Evolutionary conservation across 2,888 invertebrate species (phyloP).

Genomic region (Apeira syringaria): DNA sequence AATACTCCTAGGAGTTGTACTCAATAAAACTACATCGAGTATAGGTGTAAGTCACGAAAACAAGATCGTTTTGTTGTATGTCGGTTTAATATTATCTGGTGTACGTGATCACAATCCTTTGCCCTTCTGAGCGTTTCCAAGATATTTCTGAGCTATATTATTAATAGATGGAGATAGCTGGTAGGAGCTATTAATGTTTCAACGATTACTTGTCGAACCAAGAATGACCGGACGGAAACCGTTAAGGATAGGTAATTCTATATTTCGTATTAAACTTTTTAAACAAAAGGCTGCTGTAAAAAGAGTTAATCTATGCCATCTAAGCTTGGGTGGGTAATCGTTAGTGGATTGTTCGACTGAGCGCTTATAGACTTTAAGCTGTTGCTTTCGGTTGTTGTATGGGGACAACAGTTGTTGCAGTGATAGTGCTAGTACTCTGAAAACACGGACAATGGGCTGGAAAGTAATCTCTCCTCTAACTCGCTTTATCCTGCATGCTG

Average conservation of each 20-base stretch:
- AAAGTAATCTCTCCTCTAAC: no score
- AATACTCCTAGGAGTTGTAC: constrained; percentile 1
- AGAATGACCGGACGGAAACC: constrained; percentile 2
- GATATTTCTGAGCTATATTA: constrained; percentile 24
- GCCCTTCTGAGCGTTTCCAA: constrained; percentile 25
- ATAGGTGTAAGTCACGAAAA: constrained; percentile 62
- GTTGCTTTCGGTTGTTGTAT: no score
- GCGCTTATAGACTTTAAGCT: no score
- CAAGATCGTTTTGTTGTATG: constrained; percentile 50
- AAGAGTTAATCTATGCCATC: no score
- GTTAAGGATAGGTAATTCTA: background rate
- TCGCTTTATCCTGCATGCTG: no score
- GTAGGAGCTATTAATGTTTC: constrained; percentile 18
- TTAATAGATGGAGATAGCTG: constrained; percentile 26
- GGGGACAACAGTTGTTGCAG: no score
- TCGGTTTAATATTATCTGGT: constrained; percentile 65
- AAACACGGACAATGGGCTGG: no score
- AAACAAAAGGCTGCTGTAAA: no score
- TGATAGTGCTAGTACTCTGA: no score
- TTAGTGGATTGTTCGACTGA: no score
- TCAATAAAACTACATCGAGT: constrained; percentile 3
- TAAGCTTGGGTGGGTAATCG: no score
- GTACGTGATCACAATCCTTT: constrained; percentile 52
- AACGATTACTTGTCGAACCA: constrained; percentile 4
- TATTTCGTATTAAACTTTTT: no score